A percentile compares a stretch with the other conserved stretches of the same genome.
Conservation (phyloP, 2,113 vertebrate species). For the Climacteris rufus region DNA sequence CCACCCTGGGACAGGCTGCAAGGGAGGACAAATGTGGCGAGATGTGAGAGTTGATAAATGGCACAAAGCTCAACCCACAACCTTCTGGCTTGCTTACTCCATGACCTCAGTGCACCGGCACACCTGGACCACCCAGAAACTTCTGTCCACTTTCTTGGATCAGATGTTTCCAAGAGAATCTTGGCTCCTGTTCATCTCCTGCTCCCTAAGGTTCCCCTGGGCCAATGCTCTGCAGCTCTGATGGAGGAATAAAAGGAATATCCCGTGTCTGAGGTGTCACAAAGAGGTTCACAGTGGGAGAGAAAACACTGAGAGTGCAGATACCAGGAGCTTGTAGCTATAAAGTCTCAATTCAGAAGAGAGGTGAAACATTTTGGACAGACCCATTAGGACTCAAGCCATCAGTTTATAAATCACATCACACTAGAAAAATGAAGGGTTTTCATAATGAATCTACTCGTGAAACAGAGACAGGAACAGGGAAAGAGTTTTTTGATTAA, state of each 20-base stretch:
- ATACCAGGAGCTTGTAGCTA: neutral
- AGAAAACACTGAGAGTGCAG: neutral
- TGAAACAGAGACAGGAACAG: neutral
- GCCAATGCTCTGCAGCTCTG: neutral
- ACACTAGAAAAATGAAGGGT: neutral
- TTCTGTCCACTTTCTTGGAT: neutral
- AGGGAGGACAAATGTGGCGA: neutral
- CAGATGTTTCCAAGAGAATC: neutral
- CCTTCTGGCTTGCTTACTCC: neutral
- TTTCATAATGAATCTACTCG: neutral
- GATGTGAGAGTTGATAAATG: neutral
- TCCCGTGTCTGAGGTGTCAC: neutral
- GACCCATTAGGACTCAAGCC: neutral
- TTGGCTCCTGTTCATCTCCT: neutral
- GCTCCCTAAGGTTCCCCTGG: neutral
- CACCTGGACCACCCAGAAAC: slow-evolving; percentile 30
- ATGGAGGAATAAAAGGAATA: neutral
- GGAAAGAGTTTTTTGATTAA: neutral
- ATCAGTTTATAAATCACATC: neutral
- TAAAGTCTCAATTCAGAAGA: neutral
- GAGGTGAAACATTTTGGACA: neutral
- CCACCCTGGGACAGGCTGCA: neutral
- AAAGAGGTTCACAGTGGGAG: neutral
- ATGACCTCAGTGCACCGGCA: neutral
- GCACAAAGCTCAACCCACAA: neutral